Conservation (phyloP, 2,797 vertebrate species). For the Acipenser ruthenus region DNA sequence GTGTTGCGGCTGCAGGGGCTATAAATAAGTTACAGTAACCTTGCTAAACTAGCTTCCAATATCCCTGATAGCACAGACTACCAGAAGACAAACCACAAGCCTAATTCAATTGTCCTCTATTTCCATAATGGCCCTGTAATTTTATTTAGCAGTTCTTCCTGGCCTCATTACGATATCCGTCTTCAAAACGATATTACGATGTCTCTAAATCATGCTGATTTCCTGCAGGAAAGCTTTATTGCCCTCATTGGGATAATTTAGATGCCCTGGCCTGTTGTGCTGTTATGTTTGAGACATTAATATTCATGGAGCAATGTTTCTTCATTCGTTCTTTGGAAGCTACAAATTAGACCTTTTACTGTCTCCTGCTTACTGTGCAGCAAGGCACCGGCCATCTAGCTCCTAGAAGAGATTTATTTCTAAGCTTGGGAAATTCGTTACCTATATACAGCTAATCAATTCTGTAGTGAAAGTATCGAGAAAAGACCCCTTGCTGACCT, state of each 20-base stretch:
- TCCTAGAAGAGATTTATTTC: too few species aligned
- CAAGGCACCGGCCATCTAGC: too few species aligned
- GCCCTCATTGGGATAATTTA: background rate
- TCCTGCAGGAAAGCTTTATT: conserved; percentile 9
- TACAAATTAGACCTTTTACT: background rate
- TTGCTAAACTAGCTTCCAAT: too few species aligned
- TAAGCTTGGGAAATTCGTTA: too few species aligned
- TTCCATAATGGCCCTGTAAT: conserved; percentile 1
- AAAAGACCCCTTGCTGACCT: too few species aligned
- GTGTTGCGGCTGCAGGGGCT: too few species aligned
- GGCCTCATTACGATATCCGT: background rate
- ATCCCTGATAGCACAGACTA: background rate
- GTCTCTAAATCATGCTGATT: background rate
- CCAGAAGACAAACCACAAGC: background rate
- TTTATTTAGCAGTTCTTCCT: background rate
- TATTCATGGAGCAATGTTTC: conserved; percentile 2
- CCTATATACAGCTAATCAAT: too few species aligned
- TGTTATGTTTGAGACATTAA: conserved; percentile 2
- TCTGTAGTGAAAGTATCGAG: too few species aligned
- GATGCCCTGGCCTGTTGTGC: background rate
- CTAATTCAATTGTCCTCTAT: background rate
- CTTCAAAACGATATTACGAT: background rate
- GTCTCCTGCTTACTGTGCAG: too few species aligned
- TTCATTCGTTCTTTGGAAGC: background rate
- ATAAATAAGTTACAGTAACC: too few species aligned